Evolutionary conservation across 2,113 vertebrate species (phyloP).

Genomic region (Diadophis punctatus): DNA sequence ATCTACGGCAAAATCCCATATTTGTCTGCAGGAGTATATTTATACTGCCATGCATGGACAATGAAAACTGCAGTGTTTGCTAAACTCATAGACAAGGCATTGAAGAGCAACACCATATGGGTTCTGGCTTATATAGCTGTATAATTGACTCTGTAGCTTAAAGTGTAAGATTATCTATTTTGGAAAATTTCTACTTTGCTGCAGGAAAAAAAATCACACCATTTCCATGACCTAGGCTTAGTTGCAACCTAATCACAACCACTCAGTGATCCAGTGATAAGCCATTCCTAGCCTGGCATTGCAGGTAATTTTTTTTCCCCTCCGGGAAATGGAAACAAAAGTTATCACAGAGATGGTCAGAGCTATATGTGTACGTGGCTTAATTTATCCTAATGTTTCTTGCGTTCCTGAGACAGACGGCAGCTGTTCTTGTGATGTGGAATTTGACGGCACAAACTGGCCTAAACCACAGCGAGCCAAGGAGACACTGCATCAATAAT

Average conservation of each 20-base stretch:
- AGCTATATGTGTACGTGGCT: not conserved
- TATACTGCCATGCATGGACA: not conserved
- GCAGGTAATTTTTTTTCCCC: not conserved
- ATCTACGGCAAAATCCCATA: not conserved
- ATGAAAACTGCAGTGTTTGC: slow-evolving; percentile 4
- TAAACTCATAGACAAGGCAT: not conserved
- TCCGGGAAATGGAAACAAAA: not conserved
- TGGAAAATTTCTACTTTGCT: not conserved
- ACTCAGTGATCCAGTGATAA: not conserved
- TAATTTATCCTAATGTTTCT: not conserved
- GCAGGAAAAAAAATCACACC: not conserved
- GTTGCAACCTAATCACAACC: not conserved
- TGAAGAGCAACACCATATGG: not conserved
- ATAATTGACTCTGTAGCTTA: not conserved
- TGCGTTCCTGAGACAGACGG: not conserved
- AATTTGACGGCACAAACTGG: not conserved
- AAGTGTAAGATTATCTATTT: not conserved
- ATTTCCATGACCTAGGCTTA: not conserved
- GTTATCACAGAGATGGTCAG: not conserved
- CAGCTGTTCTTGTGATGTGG: not conserved
- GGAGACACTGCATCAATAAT: not conserved
- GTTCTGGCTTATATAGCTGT: not conserved
- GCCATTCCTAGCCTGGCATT: not conserved
- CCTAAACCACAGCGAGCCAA: not conserved
- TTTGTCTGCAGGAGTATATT: not conserved